Percentiles rank a stretch among this genome's conserved stretches.
These are phyloP conservation scores for Melanitta fusca DNA, from an alignment of 2,797 vertebrate genomes.

Conservation along the genomic window DNA sequence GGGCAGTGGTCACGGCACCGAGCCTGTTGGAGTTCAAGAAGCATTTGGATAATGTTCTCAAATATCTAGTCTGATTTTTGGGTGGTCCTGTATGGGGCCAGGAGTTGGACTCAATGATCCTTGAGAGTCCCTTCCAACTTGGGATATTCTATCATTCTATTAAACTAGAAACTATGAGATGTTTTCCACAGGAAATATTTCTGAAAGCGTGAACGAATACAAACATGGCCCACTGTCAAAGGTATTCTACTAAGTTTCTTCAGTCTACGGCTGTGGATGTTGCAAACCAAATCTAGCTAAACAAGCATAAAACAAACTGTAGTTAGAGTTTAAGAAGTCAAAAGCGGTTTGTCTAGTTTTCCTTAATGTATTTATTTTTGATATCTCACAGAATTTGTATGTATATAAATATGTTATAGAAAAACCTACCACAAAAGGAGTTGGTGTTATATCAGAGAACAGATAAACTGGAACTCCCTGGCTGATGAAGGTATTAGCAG, in stretches of 20 bases:
- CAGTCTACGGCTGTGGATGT: neutral
- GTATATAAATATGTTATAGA: neutral
- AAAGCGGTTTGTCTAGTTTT: neutral
- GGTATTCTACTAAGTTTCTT: neutral
- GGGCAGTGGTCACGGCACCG: no score
- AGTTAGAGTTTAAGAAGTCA: neutral
- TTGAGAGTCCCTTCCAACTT: neutral
- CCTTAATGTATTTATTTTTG: neutral
- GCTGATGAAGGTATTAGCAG: constrained; percentile 89
- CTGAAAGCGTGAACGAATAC: neutral
- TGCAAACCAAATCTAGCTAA: neutral
- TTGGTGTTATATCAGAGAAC: constrained; percentile 92
- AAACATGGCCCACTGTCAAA: neutral
- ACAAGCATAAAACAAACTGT: neutral
- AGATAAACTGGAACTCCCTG: constrained; percentile 91
- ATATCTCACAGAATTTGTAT: neutral
- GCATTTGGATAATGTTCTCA: no score
- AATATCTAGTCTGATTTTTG: no score
- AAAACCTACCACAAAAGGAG: constrained; percentile 93
- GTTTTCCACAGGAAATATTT: neutral
- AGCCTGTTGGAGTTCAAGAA: no score
- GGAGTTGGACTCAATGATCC: neutral
- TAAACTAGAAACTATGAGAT: neutral
- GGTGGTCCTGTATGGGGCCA: no score
- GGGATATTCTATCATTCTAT: no score